A percentile compares a stretch with the other conserved stretches of the same genome.
Conservation (phyloP, 2,888 invertebrate genomes). For the Ischnura elegans region DNA sequence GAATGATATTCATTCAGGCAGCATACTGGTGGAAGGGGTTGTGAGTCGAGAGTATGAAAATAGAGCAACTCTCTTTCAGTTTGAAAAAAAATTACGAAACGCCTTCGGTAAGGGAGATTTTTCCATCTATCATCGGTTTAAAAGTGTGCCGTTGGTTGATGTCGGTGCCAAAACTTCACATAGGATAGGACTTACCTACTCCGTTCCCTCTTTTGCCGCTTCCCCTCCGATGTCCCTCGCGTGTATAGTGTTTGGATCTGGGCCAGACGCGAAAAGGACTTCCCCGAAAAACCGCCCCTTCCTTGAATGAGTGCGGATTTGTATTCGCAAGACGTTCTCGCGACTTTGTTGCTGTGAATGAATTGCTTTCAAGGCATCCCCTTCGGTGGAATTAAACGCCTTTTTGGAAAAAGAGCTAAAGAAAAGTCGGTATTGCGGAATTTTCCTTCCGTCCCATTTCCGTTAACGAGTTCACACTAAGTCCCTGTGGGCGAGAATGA, state of each 20-base stretch:
- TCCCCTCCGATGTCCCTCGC: no score
- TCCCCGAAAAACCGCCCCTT: not conserved
- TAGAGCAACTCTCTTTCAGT: slow-evolving; percentile 1
- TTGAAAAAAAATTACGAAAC: slow-evolving; percentile 42
- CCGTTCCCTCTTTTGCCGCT: not conserved
- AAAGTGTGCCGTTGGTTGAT: slow-evolving; percentile 36
- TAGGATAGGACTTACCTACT: slow-evolving; percentile 15
- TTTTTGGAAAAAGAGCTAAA: not conserved
- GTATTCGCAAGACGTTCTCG: slow-evolving; percentile 8
- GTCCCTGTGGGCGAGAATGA: not conserved
- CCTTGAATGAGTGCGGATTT: slow-evolving; percentile 52
- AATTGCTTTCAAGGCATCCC: not conserved
- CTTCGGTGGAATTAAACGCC: not conserved
- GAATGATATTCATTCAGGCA: slow-evolving; percentile 5
- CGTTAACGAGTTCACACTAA: not conserved
- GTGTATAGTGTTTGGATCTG: slow-evolving; percentile 15
- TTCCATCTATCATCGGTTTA: slow-evolving; percentile 61
- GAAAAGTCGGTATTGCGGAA: not conserved
- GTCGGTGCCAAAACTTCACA: slow-evolving; percentile 47
- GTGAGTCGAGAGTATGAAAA: slow-evolving; percentile 40
- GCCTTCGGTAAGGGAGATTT: not conserved
- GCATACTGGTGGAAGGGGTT: not conserved
- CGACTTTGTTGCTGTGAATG: slow-evolving; percentile 42
- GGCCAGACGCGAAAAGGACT: slow-evolving; percentile 3
- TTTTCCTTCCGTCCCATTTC: not conserved